Evolutionary conservation across 2,888 invertebrate genomes (phyloP).

Genomic region (Dryobota labecula): DNA sequence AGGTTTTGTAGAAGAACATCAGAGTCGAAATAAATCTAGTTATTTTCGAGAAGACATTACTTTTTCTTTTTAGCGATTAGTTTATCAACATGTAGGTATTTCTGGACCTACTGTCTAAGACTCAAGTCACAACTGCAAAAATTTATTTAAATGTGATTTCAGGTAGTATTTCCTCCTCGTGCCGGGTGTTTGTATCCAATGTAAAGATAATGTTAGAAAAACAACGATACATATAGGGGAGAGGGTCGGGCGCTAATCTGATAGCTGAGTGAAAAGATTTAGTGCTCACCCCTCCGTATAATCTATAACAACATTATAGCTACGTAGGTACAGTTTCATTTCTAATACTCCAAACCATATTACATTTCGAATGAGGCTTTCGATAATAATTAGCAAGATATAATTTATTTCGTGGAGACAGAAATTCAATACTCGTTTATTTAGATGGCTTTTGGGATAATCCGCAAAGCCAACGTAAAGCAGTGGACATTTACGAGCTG

Average conservation of each 20-base stretch:
- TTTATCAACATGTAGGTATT: not conserved
- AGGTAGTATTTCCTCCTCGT: slow-evolving; percentile 70
- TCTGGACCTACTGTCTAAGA: not conserved
- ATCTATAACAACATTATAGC: slow-evolving; percentile 72
- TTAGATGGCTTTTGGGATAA: slow-evolving; percentile 56
- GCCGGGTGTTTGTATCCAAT: slow-evolving; percentile 77
- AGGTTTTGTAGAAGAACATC: not conserved
- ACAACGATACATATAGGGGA: slow-evolving; percentile 82
- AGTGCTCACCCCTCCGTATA: slow-evolving; percentile 80
- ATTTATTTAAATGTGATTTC: slow-evolving; percentile 76
- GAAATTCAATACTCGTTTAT: slow-evolving; percentile 59
- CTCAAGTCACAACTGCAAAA: not conserved
- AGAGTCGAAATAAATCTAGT: not conserved
- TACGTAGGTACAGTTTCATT: slow-evolving; percentile 21
- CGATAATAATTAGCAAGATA: slow-evolving; percentile 48
- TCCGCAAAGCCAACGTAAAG: slow-evolving; percentile 51
- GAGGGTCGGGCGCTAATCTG: slow-evolving; percentile 83
- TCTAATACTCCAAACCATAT: slow-evolving; percentile 31
- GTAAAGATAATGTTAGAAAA: slow-evolving; percentile 85
- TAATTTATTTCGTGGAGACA: slow-evolving; percentile 53
- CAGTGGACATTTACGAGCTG: slow-evolving; percentile 50
- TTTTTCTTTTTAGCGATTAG: not conserved
- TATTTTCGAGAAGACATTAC: not conserved
- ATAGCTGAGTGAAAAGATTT: slow-evolving; percentile 86
- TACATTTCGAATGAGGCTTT: slow-evolving; percentile 40